A percentile compares a stretch with the other conserved stretches of the same genome.
phyloP scores from a whole-genome alignment of 2,888 invertebrate species.

The Drosophila peninsularis region DNA sequence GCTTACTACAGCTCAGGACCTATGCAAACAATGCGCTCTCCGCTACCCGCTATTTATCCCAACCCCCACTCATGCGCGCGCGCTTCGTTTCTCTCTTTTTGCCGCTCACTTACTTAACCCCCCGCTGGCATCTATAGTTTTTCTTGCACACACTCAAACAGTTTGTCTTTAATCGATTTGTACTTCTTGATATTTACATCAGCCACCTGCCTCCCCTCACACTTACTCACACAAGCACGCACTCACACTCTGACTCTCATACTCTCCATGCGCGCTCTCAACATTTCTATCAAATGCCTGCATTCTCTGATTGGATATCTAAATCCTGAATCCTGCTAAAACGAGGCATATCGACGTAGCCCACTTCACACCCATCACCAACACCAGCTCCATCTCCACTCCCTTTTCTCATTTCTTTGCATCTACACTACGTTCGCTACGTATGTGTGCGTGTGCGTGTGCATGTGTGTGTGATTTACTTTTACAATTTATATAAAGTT shows the following conservation, averaged over 20 bases:
- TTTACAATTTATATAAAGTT: slow-evolving; percentile 78
- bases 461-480: slow-evolving; percentile 46
- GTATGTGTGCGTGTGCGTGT: slow-evolving; percentile 9
- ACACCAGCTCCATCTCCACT: slow-evolving; percentile 30
- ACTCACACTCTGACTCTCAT: slow-evolving; percentile 18
- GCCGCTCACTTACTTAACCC: slow-evolving; percentile 50
- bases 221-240: slow-evolving; percentile 5
- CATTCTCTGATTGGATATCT: slow-evolving; percentile 78
- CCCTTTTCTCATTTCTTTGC: slow-evolving; percentile 36
- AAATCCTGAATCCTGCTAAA: slow-evolving; percentile 73
- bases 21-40: slow-evolving; percentile 62
- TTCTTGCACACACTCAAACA: slow-evolving; percentile 49
- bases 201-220: slow-evolving; percentile 31
- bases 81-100: slow-evolving; percentile 38
- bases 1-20: slow-evolving; percentile 72
- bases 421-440: slow-evolving; percentile 10
- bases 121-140: slow-evolving; percentile 47
- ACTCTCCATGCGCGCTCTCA: slow-evolving; percentile 36
- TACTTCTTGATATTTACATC: slow-evolving; percentile 77
- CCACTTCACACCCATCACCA: slow-evolving; percentile 50
- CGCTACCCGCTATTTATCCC: slow-evolving; percentile 26
- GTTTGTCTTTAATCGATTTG: slow-evolving; percentile 79
- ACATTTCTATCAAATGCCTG: slow-evolving; percentile 67
- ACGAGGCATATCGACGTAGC: slow-evolving; percentile 37
- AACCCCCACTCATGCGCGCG: slow-evolving; percentile 68